Evolutionary conservation across 2,113 vertebrate species (phyloP).

Genomic region (Apodemus sylvaticus): DNA sequence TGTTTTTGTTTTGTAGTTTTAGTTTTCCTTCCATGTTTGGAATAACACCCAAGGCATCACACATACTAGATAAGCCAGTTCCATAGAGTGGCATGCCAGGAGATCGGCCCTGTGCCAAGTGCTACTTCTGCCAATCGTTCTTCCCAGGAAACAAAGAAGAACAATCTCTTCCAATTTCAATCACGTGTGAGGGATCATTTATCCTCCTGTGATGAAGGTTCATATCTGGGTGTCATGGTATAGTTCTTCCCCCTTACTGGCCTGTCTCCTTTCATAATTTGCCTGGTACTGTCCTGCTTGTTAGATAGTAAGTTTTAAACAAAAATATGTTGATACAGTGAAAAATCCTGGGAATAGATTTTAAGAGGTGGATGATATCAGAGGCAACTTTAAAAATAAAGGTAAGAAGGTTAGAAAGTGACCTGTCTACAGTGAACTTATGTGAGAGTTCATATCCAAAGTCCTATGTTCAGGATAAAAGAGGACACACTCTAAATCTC

Average conservation of each 20-base stretch:
- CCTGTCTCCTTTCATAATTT: background rate
- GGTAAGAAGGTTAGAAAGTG: background rate
- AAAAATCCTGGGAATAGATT: background rate
- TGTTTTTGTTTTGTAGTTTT: background rate
- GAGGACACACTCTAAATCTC: background rate
- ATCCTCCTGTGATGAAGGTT: background rate
- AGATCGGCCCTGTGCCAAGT: background rate
- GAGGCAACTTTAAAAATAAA: background rate
- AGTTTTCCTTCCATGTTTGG: background rate
- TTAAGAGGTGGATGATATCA: background rate
- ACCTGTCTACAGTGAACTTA: background rate
- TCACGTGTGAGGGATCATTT: background rate
- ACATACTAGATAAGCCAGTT: background rate
- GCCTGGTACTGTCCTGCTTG: background rate
- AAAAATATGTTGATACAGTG: conserved; percentile 16
- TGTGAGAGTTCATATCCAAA: background rate
- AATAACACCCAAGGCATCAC: background rate
- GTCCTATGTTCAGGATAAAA: background rate
- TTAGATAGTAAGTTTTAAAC: background rate
- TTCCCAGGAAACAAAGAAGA: conserved; percentile 6
- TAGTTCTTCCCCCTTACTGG: background rate
- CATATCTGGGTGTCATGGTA: background rate
- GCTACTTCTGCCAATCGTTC: background rate
- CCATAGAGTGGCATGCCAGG: background rate
- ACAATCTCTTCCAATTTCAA: background rate